These are phyloP conservation scores for Manis javanica DNA, from an alignment of 2,797 vertebrate genomes.

Conservation along the genomic window DNA sequence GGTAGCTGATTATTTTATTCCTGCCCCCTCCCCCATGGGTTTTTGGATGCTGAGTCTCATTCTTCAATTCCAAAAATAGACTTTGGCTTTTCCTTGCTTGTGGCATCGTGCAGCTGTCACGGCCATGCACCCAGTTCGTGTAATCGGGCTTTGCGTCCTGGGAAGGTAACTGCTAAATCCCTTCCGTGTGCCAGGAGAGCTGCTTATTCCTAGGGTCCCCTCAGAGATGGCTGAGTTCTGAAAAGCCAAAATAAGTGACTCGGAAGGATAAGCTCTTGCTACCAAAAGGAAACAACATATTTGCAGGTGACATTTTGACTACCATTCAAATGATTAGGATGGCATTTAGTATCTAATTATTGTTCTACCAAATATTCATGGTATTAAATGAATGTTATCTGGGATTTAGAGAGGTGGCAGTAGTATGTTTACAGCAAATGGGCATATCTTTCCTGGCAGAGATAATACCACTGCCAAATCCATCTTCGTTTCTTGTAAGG, in stretches of 20 bases:
- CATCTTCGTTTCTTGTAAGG: neutral
- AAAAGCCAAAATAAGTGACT: constrained; percentile 7
- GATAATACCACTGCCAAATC: neutral
- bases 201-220: neutral
- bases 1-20: neutral
- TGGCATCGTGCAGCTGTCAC: constrained; percentile 24
- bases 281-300: constrained; percentile 6
- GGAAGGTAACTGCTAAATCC: constrained; percentile 63
- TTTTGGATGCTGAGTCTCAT: constrained; percentile 23
- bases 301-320: neutral
- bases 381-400: neutral
- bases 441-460: constrained; percentile 37
- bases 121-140: constrained; percentile 27
- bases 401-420: neutral
- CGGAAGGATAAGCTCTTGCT: neutral
- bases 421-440: neutral
- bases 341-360: constrained; percentile 10
- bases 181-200: constrained; percentile 29
- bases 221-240: neutral
- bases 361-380: neutral
- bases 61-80: constrained; percentile 68
- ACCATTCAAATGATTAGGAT: neutral
- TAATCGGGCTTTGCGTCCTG: neutral
- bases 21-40: constrained; percentile 6
- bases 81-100: neutral